A percentile compares a stretch with the other conserved stretches of the same genome.
These are phyloP conservation scores for Piscicola geometra DNA, from an alignment of 2,888 invertebrate genomes.

Conservation along the genomic window DNA sequence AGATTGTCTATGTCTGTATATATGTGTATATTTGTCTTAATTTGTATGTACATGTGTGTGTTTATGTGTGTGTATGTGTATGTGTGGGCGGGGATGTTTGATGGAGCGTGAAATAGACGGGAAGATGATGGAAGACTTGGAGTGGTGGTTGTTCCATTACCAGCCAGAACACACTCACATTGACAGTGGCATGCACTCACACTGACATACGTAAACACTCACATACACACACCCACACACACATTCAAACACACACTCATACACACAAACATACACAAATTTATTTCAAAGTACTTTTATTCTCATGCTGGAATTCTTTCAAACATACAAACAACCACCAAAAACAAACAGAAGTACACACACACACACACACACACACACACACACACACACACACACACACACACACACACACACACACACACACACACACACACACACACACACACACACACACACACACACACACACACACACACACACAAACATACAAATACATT, in stretches of 20 bases:
- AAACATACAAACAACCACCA: slow-evolving; percentile 4
- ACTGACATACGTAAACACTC: not conserved
- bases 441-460: slow-evolving; percentile 19
- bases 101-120: not conserved
- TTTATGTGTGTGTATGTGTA: not conserved
- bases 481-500: not conserved
- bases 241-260: slow-evolving; percentile 6
- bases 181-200: not conserved
- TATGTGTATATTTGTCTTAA: not conserved
- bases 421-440: slow-evolving; percentile 19
- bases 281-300: too few relatives aligned
- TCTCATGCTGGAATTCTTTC: not conserved
- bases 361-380: slow-evolving; percentile 13
- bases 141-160: not conserved
- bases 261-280: not conserved
- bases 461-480: slow-evolving; percentile 17
- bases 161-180: not conserved
- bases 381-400: slow-evolving; percentile 19
- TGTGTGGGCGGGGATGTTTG: slow-evolving; percentile 5
- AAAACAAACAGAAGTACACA: not conserved
- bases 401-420: slow-evolving; percentile 19
- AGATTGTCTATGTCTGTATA: not conserved
- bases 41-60: not conserved
- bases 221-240: not conserved
- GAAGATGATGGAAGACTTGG: not conserved